A percentile compares a stretch with the other conserved stretches of the same genome.
phyloP scores from a whole-genome alignment of 2,888 invertebrate genomes.

The Dastarcus helophoroides region DNA sequence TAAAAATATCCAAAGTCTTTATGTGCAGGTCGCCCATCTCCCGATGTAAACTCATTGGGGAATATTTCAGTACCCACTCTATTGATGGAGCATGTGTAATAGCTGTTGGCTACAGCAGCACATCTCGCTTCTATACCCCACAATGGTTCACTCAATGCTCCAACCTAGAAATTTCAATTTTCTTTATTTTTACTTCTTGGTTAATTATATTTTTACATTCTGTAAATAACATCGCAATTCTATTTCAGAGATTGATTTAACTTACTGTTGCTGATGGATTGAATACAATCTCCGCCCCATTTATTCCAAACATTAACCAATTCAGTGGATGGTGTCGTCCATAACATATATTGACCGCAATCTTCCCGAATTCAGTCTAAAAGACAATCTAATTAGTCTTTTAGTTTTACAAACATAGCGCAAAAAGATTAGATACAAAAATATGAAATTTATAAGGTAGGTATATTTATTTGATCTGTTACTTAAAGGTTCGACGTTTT shows the following conservation, averaged over 20 bases:
- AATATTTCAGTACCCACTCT: conserved; percentile 85
- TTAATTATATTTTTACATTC: too few species aligned
- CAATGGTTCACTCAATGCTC: conserved; percentile 67
- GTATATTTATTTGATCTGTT: too few species aligned
- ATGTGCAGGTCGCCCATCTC: conserved; percentile 61
- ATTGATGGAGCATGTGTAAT: conserved; percentile 86
- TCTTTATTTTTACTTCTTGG: too few species aligned
- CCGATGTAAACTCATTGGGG: conserved; percentile 73
- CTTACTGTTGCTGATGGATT: conserved; percentile 92
- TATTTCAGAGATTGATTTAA: too few species aligned
- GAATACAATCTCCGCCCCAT: conserved; percentile 97
- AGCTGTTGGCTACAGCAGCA: conserved; percentile 92
- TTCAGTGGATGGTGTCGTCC: conserved; percentile 96
- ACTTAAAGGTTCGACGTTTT: too few species aligned
- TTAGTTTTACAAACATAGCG: neutral
- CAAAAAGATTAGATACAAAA: too few species aligned
- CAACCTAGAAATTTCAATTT: neutral
- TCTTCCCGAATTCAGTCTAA: conserved; percentile 69
- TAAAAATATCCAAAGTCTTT: conserved; percentile 87
- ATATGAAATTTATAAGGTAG: too few species aligned
- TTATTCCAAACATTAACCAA: conserved; percentile 95
- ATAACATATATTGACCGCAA: conserved; percentile 95
- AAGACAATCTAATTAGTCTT: conserved; percentile 17
- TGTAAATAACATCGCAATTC: too few species aligned
- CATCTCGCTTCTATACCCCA: conserved; percentile 94